Conservation (phyloP, 2,888 invertebrate genomes). For the Andricus curvator region DNA sequence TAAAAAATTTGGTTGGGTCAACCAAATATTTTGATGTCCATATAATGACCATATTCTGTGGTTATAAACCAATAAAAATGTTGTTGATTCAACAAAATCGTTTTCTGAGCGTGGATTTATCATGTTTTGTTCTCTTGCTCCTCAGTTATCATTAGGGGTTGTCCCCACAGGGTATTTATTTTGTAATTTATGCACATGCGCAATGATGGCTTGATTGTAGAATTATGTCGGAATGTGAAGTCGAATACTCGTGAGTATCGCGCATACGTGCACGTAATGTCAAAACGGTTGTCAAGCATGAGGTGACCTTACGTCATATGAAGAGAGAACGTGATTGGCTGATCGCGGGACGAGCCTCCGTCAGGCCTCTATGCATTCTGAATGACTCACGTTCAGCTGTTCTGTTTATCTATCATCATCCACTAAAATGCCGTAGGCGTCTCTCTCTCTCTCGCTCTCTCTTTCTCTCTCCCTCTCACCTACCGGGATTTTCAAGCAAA, state of each 20-base stretch:
- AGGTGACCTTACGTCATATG: slow-evolving; percentile 65
- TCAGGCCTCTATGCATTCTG: slow-evolving; percentile 65
- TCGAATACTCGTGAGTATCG: background rate
- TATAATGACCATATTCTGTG: too few relatives aligned
- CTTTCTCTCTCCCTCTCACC: slow-evolving; percentile 45
- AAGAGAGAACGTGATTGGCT: slow-evolving; percentile 62
- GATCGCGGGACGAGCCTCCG: slow-evolving; percentile 67
- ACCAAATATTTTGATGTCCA: too few relatives aligned
- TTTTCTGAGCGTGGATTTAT: too few relatives aligned
- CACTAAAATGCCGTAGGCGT: slow-evolving; percentile 49
- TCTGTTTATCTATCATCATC: slow-evolving; percentile 56
- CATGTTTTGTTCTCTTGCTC: too few relatives aligned
- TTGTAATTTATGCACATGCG: background rate
- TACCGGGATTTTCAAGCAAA: slow-evolving; percentile 29
- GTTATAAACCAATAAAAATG: too few relatives aligned
- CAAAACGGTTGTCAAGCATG: slow-evolving; percentile 51
- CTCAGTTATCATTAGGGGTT: too few relatives aligned
- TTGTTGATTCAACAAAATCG: too few relatives aligned
- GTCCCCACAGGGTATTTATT: too few relatives aligned
- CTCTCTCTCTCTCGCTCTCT: slow-evolving; percentile 20
- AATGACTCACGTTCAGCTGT: slow-evolving; percentile 56
- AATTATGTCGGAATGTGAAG: background rate
- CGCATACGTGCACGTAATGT: slow-evolving; percentile 23
- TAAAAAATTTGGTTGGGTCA: too few relatives aligned
- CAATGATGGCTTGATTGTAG: background rate